phyloP scores from a whole-genome alignment of 1,140 invertebrate species.

The Zelostemma sp. region DNA sequence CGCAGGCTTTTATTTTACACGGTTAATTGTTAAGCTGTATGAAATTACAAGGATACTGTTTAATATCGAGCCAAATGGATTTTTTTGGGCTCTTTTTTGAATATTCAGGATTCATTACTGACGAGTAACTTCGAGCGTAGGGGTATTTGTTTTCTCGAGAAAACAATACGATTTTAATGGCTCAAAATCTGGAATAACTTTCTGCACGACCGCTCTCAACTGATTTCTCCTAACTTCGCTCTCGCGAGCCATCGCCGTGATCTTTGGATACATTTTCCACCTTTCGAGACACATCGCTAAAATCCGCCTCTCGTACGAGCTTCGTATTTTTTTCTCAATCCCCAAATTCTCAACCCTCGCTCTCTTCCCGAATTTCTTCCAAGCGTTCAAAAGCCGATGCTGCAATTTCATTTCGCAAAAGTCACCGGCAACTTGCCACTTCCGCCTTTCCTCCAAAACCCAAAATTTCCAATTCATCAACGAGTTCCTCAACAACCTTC shows the following conservation, averaged over 20 bases:
- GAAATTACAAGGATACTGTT: no score
- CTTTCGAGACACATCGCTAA: constrained; percentile 46
- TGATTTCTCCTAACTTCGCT: constrained; percentile 56
- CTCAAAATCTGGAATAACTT: constrained; percentile 61
- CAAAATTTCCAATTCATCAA: constrained; percentile 53
- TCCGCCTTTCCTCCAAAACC: constrained; percentile 34
- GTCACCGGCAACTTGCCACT: constrained; percentile 58
- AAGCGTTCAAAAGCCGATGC: constrained; percentile 42
- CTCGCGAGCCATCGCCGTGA: constrained; percentile 54
- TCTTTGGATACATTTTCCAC: constrained; percentile 57
- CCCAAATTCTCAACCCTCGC: constrained; percentile 24
- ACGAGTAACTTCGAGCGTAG: no score
- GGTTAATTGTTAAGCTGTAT: no score
- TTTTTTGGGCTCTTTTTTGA: no score
- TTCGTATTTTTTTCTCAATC: constrained; percentile 41
- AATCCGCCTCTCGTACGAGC: constrained; percentile 42
- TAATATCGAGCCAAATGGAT: no score
- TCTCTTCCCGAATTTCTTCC: constrained; percentile 35
- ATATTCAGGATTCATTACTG: no score
- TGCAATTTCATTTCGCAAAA: constrained; percentile 58
- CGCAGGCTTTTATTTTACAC: no score
- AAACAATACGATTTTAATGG: no score
- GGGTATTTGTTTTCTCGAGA: no score
- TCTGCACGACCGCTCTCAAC: constrained; percentile 60
- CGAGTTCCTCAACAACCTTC: constrained; percentile 43